phyloP scores from a whole-genome alignment of 35 echinoderm and acorn worm genomes.

The Amphiura filiformis region DNA sequence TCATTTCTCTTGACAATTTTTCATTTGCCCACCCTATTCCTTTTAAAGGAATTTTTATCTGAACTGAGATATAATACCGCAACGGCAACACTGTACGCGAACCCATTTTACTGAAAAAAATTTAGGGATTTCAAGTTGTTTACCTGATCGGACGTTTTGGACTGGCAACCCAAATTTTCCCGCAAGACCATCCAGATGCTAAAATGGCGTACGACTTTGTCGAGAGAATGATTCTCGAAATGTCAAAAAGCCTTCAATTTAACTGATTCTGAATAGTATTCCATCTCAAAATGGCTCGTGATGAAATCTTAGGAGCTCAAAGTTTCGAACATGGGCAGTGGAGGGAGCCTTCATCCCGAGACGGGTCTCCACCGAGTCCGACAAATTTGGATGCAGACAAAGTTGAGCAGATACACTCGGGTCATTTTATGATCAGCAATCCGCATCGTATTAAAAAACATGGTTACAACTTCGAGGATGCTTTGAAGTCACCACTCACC shows the following conservation, averaged over 20 bases:
- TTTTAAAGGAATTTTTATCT: too few relatives aligned
- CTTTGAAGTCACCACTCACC: slow-evolving; percentile 33
- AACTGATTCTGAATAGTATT: neutral
- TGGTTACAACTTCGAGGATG: slow-evolving; percentile 75
- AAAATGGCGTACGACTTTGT: neutral
- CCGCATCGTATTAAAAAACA: slow-evolving; percentile 70
- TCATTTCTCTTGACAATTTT: too few relatives aligned
- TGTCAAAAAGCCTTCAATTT: too few relatives aligned
- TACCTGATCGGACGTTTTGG: neutral
- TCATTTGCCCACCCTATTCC: too few relatives aligned
- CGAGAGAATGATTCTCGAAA: neutral
- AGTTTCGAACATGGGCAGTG: neutral
- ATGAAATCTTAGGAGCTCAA: neutral
- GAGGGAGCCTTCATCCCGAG: neutral
- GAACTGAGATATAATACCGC: too few relatives aligned
- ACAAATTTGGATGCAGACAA: neutral
- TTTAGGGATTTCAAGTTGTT: neutral
- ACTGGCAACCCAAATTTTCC: neutral
- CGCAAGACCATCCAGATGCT: neutral
- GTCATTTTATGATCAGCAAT: slow-evolving; percentile 98
- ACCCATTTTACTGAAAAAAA: too few relatives aligned
- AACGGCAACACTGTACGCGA: too few relatives aligned
- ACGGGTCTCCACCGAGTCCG: neutral
- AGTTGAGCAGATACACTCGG: slow-evolving; percentile 74
- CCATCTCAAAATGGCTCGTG: neutral